Conservation (phyloP, 2,888 invertebrate species). For the Dexiosoma caninum region DNA sequence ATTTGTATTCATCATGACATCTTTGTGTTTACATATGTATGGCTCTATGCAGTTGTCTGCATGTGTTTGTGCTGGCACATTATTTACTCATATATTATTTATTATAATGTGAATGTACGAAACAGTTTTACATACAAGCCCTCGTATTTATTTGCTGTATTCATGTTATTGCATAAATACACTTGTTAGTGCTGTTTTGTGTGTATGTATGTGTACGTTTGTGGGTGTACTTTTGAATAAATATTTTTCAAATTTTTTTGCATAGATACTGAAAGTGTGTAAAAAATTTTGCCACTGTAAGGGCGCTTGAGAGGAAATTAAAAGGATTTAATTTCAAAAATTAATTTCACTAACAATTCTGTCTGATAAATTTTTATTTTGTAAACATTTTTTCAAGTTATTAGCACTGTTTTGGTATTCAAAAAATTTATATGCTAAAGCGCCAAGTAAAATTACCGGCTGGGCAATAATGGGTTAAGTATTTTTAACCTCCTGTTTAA, state of each 20-base stretch:
- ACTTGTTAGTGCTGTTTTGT: constrained; percentile 3
- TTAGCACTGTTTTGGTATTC: too few relatives aligned
- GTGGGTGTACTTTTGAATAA: too few relatives aligned
- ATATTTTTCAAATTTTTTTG: constrained; percentile 5
- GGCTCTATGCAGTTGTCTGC: neutral
- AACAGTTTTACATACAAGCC: neutral
- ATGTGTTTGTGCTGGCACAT: neutral
- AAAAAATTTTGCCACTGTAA: constrained; percentile 46
- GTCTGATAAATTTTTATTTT: too few relatives aligned
- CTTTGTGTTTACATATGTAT: neutral
- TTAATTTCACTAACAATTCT: neutral
- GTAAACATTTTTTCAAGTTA: too few relatives aligned
- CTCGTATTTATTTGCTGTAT: neutral
- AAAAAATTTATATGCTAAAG: too few relatives aligned
- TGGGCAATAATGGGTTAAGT: too few relatives aligned
- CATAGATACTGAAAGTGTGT: neutral
- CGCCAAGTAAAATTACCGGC: too few relatives aligned
- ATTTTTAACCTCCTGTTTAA: constrained; percentile 33
- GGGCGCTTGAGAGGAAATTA: neutral
- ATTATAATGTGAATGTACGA: neutral
- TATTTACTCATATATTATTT: constrained; percentile 20
- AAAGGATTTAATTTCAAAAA: constrained; percentile 5
- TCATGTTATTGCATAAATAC: constrained; percentile 25
- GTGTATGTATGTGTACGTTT: neutral
- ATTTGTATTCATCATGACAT: too few relatives aligned